A percentile compares a stretch with the other conserved stretches of the same genome.
Evolutionary conservation across 2,113 vertebrate genomes (phyloP).

Genomic region (Ceyx melanurus): DNA sequence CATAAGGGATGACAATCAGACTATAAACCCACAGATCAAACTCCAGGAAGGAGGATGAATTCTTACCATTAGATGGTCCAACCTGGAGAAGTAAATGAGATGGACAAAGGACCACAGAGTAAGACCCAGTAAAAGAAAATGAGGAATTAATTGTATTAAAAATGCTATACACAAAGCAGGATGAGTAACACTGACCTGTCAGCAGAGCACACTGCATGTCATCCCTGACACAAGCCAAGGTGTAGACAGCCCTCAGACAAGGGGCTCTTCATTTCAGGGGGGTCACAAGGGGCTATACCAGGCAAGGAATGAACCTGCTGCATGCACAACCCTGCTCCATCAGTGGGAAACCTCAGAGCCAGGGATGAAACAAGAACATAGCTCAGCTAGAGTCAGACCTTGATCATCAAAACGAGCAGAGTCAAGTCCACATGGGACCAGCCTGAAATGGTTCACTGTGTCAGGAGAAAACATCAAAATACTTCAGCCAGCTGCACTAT

Average conservation of each 20-base stretch:
- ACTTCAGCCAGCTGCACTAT: background rate
- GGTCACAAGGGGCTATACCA: background rate
- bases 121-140: background rate
- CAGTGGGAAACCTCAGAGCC: background rate
- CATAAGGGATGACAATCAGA: background rate
- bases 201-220: background rate
- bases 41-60: background rate
- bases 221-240: background rate
- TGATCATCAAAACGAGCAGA: background rate
- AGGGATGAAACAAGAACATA: background rate
- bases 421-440: background rate
- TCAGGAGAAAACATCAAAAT: background rate
- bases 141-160: background rate
- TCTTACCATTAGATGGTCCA: background rate
- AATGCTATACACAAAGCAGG: background rate
- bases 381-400: background rate
- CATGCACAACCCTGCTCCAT: background rate
- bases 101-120: background rate
- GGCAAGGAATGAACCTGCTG: background rate
- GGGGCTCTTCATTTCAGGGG: background rate
- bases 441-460: fast-evolving
- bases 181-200: background rate
- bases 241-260: background rate
- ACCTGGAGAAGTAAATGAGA: background rate
- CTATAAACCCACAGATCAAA: background rate